Evolutionary conservation across 2,888 invertebrate species (phyloP).

Genomic region (Drosophila affinis): DNA sequence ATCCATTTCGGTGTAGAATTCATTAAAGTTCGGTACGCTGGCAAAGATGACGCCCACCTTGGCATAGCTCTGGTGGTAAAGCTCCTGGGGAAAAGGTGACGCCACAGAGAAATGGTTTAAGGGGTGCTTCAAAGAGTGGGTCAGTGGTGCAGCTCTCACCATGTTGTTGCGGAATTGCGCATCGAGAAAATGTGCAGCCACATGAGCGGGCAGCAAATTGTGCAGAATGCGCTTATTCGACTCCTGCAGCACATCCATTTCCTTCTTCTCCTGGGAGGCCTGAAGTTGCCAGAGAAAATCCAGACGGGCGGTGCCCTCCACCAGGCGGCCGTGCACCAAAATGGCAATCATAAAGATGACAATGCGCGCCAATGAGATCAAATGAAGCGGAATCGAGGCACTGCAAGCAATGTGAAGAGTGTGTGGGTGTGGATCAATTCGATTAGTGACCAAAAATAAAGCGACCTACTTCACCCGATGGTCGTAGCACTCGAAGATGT

Average conservation of each 20-base stretch:
- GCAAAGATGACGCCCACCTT: constrained; percentile 96
- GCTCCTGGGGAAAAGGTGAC: constrained; percentile 86
- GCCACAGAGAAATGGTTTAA: neutral
- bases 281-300: constrained; percentile 93
- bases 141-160: constrained; percentile 84
- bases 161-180: constrained; percentile 94
- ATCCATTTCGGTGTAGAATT: constrained; percentile 96
- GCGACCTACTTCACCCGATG: constrained; percentile 88
- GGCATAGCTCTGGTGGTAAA: constrained; percentile 96
- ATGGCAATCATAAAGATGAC: constrained; percentile 92
- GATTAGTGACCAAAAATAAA: neutral
- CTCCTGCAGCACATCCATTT: constrained; percentile 96
- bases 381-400: constrained; percentile 90
- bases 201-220: constrained; percentile 95
- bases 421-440: neutral
- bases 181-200: constrained; percentile 95
- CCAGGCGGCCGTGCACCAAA: constrained; percentile 90
- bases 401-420: constrained; percentile 83
- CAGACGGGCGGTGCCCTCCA: constrained; percentile 95
- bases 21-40: constrained; percentile 96
- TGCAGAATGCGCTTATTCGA: constrained; percentile 94
- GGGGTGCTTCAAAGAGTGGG: constrained; percentile 15
- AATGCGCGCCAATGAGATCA: constrained; percentile 91
- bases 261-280: constrained; percentile 95
- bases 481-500: constrained; percentile 93